Evolutionary conservation across 1,140 invertebrate genomes (phyloP).

Genomic region (Pomacea maculata): DNA sequence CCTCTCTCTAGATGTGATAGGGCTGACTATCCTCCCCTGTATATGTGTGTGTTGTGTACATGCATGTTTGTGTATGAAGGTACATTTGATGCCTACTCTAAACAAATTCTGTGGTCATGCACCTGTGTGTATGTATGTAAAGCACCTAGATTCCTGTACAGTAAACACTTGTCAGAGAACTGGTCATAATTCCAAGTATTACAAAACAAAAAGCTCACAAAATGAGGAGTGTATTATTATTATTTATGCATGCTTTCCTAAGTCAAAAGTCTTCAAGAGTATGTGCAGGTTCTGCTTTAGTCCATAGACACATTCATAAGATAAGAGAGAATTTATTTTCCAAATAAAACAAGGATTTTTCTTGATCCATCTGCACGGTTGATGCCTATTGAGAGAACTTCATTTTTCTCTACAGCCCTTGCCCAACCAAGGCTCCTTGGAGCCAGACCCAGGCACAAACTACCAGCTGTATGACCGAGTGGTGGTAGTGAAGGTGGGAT

Average conservation of each 20-base stretch:
- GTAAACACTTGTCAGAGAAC: too few species aligned
- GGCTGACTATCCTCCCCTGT: too few species aligned
- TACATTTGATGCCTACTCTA: too few species aligned
- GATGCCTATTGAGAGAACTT: neutral
- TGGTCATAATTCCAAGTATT: too few species aligned
- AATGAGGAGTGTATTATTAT: neutral
- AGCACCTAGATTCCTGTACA: too few species aligned
- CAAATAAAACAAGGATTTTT: neutral
- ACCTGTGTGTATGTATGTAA: too few species aligned
- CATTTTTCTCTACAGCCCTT: slow-evolving; percentile 51
- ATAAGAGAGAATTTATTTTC: too few species aligned
- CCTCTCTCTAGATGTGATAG: too few species aligned
- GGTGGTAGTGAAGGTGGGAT: slow-evolving; percentile 77
- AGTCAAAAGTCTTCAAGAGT: neutral
- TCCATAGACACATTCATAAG: too few species aligned
- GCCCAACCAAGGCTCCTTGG: slow-evolving; percentile 43
- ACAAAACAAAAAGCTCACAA: neutral
- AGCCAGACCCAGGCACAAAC: slow-evolving; percentile 74
- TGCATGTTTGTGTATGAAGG: too few species aligned
- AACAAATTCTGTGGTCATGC: too few species aligned
- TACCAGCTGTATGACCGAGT: slow-evolving; percentile 85
- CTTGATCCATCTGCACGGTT: slow-evolving; percentile 5
- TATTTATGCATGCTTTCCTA: neutral
- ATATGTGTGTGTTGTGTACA: too few species aligned
- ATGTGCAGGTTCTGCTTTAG: neutral